Evolutionary conservation across 2,113 vertebrate species (phyloP).

Genomic region (Microcebus griseorufus): DNA sequence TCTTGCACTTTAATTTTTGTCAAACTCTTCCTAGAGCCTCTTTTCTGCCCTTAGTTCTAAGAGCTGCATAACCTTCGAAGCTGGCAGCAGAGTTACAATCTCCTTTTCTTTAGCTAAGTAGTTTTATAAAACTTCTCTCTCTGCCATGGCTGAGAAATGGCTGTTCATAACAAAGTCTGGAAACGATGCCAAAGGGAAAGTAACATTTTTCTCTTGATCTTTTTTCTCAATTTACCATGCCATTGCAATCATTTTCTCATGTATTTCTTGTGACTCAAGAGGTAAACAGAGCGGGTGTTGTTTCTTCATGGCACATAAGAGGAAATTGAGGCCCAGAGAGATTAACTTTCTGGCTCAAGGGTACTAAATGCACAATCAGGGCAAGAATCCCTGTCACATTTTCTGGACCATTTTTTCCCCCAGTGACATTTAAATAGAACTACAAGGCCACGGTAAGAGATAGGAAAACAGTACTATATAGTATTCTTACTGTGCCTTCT

Average conservation of each 20-base stretch:
- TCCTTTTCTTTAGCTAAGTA: constrained; percentile 5
- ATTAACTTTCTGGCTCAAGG: neutral
- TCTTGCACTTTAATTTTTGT: constrained; percentile 14
- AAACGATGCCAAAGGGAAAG: constrained; percentile 57
- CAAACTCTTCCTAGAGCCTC: constrained; percentile 16
- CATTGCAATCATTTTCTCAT: constrained; percentile 18
- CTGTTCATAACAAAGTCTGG: constrained; percentile 62
- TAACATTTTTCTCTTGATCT: constrained; percentile 43
- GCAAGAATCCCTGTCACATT: constrained; percentile 1
- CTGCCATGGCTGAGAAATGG: constrained; percentile 64
- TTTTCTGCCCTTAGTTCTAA: constrained; percentile 21
- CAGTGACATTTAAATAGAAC: constrained; percentile 28
- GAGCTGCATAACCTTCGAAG: neutral
- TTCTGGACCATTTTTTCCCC: neutral
- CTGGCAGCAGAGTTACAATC: neutral
- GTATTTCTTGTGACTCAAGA: constrained; percentile 26
- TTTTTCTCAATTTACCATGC: constrained; percentile 52
- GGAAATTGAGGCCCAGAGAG: neutral
- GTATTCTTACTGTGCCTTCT: neutral
- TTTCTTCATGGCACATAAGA: neutral
- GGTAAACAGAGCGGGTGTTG: neutral
- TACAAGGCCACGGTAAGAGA: neutral
- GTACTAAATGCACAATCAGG: constrained; percentile 35
- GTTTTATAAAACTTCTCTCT: constrained; percentile 20
- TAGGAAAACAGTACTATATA: neutral